A percentile compares a stretch with the other conserved stretches of the same genome.
phyloP scores from a whole-genome alignment of 1,140 invertebrate species.

The Ceratina australensis region DNA sequence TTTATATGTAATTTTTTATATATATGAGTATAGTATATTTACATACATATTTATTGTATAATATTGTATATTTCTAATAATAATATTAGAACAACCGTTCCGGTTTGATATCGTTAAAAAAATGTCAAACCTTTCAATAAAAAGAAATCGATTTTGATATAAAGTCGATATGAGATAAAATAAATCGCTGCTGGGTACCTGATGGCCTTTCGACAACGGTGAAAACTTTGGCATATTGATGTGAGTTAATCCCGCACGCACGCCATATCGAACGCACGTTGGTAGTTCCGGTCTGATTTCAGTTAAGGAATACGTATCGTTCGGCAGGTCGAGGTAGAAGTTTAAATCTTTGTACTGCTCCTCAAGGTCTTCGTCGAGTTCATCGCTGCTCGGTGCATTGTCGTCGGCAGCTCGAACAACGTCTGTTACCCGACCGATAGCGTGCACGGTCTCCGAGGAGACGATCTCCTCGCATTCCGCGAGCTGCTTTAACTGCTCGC shows the following conservation, averaged over 20 bases:
- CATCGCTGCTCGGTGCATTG: slow-evolving; percentile 61
- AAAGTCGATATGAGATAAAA: too few species aligned
- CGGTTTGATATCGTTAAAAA: too few species aligned
- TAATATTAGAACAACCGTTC: too few species aligned
- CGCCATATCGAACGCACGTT: slow-evolving; percentile 64
- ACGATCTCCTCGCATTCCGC: slow-evolving; percentile 61
- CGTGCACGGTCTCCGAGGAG: slow-evolving; percentile 55
- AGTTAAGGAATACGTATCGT: slow-evolving; percentile 70
- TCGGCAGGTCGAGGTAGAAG: slow-evolving; percentile 62
- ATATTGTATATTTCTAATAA: too few species aligned
- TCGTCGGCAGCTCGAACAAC: slow-evolving; percentile 45
- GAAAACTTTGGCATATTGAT: slow-evolving; percentile 70
- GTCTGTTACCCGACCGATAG: slow-evolving; percentile 48
- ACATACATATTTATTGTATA: too few species aligned
- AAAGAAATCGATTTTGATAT: too few species aligned
- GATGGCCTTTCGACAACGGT: slow-evolving; percentile 72
- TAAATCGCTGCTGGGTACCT: slow-evolving; percentile 60
- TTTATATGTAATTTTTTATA: too few species aligned
- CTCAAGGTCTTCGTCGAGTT: slow-evolving; percentile 66
- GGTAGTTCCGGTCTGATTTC: slow-evolving; percentile 67
- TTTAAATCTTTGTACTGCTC: slow-evolving; percentile 66
- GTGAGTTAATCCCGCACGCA: slow-evolving; percentile 69
- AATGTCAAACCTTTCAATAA: too few species aligned
- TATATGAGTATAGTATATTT: too few species aligned
- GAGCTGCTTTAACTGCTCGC: slow-evolving; percentile 53